Evolutionary conservation across 2,113 vertebrate species (phyloP), one percentile per base, ranked within the genome.

Genomic region (Catharus minimus): DNA sequence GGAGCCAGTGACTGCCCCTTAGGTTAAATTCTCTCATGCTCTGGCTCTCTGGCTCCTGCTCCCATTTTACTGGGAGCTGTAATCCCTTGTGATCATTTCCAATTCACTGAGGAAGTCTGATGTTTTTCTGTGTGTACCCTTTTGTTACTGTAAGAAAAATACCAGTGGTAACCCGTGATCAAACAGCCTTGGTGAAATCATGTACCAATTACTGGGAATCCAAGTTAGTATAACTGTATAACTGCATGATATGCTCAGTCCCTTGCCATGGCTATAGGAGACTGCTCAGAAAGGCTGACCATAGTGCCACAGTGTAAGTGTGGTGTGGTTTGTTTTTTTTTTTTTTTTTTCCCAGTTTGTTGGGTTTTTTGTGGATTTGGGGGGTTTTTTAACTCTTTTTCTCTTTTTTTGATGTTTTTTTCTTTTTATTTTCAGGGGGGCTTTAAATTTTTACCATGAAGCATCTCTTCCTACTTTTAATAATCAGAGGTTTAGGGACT

Each of bases 41-140:
- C 73, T 86, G 77, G 30, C 47, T 90, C 50, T 43, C 73, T 86
- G 77, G 30, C 47, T 90, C 5, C 58, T 91, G 50, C 46, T 88
- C 33, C 33, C 18, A 32, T 88, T 92, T 90, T 88, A 16, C 60
- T 81, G 68, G 36, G 44, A 81, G 39, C 39, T 79, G 15, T 44
- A 68, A 84, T 62, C 57, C 26, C 62, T 52, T 50, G 47, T 77
- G 67, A 62, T 91, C 32, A 56, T 68, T 89, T 84, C 52, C 0
- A 0, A 32, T 82, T 75, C 7, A 7, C 53, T 90, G 49, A 17
- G 86, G 49, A 87, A 79, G 24, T 65, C 62, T 76, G 71, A 30
- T 7, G 1, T 50, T 62, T 55, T 89, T 21, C 50, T 69, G 1
- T 43, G 15, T 30, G 20, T 87, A 21, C 27, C 13, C 11, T 73